phyloP scores from a whole-genome alignment of 2,888 invertebrate species.

The Parapristionchus giblindavisi region DNA sequence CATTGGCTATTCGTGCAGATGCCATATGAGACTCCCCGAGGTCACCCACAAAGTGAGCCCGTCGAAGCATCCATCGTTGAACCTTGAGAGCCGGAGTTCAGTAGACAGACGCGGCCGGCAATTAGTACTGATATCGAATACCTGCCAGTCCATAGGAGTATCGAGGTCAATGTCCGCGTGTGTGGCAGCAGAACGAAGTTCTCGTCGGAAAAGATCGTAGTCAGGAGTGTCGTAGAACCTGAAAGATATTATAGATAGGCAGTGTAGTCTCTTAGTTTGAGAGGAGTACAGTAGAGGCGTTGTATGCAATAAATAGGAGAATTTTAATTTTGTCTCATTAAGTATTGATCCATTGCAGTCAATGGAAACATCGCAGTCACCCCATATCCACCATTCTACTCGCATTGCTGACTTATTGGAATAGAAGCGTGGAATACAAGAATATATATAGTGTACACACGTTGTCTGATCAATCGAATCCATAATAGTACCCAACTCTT shows the following conservation, averaged over 20 bases:
- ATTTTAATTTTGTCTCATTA: too few relatives aligned
- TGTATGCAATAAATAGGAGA: too few relatives aligned
- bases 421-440: too few relatives aligned
- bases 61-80: constrained; percentile 37
- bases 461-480: constrained; percentile 48
- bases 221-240: constrained; percentile 51
- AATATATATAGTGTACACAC: constrained; percentile 39
- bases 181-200: constrained; percentile 47
- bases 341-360: too few relatives aligned
- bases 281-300: not conserved
- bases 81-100: constrained; percentile 12
- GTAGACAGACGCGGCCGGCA: not conserved
- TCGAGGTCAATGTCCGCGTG: constrained; percentile 47
- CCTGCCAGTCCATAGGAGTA: constrained; percentile 60
- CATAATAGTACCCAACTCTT: constrained; percentile 50
- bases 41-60: constrained; percentile 43
- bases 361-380: too few relatives aligned
- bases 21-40: constrained; percentile 46
- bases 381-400: too few relatives aligned
- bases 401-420: too few relatives aligned
- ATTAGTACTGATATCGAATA: not conserved
- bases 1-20: constrained; percentile 32
- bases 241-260: constrained; percentile 9
- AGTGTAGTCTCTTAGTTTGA: not conserved
- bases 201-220: constrained; percentile 47